These are phyloP conservation scores for Polyodon spathula DNA, from an alignment of 2,113 vertebrate species.

Conservation along the genomic window DNA sequence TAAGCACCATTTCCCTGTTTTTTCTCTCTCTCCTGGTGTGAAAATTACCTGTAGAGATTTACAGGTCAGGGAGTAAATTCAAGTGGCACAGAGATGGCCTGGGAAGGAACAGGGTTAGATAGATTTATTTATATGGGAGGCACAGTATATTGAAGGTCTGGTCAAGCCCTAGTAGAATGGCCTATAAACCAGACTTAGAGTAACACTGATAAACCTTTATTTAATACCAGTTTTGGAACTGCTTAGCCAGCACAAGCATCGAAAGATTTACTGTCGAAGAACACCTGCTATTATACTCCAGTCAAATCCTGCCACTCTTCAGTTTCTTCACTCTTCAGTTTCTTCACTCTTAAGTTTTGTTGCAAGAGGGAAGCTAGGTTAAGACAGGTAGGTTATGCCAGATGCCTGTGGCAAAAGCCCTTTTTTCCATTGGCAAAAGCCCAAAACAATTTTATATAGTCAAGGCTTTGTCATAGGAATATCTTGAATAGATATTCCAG, in stretches of 20 bases:
- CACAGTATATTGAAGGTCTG: conserved; percentile 32
- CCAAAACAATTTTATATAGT: too few relatives aligned
- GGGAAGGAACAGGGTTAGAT: conserved; percentile 25
- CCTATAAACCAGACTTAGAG: conserved; percentile 37
- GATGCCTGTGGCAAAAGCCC: too few relatives aligned
- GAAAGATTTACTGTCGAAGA: conserved; percentile 17
- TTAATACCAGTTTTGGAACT: conserved; percentile 31
- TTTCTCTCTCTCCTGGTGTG: conserved; percentile 23
- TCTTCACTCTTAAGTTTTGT: not conserved
- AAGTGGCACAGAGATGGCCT: conserved; percentile 45
- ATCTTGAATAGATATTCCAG: too few relatives aligned
- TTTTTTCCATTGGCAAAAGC: too few relatives aligned
- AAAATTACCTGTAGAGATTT: conserved; percentile 32
- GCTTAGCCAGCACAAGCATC: conserved; percentile 24
- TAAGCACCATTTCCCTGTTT: conserved; percentile 18
- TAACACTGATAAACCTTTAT: conserved; percentile 46
- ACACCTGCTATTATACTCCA: conserved; percentile 20
- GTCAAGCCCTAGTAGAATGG: conserved; percentile 44
- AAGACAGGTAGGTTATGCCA: too few relatives aligned
- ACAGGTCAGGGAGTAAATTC: conserved; percentile 40
- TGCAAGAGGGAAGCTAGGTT: too few relatives aligned
- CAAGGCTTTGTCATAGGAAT: too few relatives aligned
- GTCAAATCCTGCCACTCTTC: conserved; percentile 9
- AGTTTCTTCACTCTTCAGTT: too few relatives aligned
- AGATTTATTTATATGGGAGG: conserved; percentile 55